Evolutionary conservation across 1,140 invertebrate genomes (phyloP), one percentile per base, ranked within the genome.

Genomic region (Achatina immaculata): DNA sequence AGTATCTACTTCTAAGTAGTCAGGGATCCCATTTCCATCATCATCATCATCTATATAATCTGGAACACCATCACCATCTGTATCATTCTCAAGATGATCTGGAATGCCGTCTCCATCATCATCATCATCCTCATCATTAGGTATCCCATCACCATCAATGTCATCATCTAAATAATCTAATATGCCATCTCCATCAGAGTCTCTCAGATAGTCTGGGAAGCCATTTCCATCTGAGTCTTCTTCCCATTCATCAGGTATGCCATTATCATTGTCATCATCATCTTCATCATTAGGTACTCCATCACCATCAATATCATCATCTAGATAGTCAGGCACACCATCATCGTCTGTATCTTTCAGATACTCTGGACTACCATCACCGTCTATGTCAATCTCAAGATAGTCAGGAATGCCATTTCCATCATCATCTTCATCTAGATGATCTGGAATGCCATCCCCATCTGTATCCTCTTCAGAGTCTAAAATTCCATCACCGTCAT

Each of bases 81-180:
- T 16, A 31, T 66, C 62, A 9, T 66, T 66, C 31, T 66, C 62
- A 9, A n/a, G 62, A 66, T 66, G 24, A 80, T 87, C 84, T n/a
- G 86, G 86, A 43, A 88, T 89, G 24, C 88, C 88, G 82, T 88
- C 86, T 34, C 81, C 83, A 83, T 89, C 88, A 62, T 81, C 81
- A 76, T 89, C 87, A 72, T 85, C 81, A 31, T 89, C 86, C 65
- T 84, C 28, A 79, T 84, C 68, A 72, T 90, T 85, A 3, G 88
- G 88, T 45, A 90, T 90, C 72, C 87, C 87, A 83, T 89, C 87
- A 31, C 85, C 85, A 85, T 88, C 86, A 81, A 82, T 83, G 82
- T 89, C 88, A 65, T 84, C 85, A 78, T n/a, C n/a, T n/a, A n/a
- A n/a, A n/a, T n/a, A n/a, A n/a, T 89, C 86, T 11, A 86, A 86